Conservation (phyloP, 2,113 vertebrate genomes). For the Cyphomyrus plagiostoma region DNA sequence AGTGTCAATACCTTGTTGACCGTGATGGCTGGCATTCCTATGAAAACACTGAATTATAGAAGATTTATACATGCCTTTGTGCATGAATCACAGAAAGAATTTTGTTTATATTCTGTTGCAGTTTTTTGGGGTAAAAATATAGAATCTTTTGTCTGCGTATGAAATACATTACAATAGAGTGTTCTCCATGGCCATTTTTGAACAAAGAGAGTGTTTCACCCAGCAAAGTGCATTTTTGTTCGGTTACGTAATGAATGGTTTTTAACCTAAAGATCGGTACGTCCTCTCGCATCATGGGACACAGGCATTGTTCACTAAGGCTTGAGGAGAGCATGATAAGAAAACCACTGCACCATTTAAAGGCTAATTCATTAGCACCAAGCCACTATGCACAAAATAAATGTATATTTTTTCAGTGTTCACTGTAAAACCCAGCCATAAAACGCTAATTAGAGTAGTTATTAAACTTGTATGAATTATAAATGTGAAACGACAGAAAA, state of each 20-base stretch:
- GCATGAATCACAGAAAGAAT: neutral
- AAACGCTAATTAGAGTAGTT: neutral
- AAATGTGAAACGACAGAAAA: conserved; percentile 5
- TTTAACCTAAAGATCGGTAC: neutral
- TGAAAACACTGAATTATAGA: neutral
- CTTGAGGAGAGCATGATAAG: neutral
- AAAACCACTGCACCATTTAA: neutral
- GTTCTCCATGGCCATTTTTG: neutral
- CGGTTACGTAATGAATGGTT: neutral
- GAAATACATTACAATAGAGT: neutral
- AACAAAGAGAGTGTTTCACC: neutral
- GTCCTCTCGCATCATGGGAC: neutral
- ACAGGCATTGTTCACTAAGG: neutral
- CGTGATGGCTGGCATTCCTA: neutral
- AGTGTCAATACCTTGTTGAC: neutral
- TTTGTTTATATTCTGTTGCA: neutral
- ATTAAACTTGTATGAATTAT: conserved; percentile 11
- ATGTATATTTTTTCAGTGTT: neutral
- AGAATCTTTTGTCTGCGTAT: neutral
- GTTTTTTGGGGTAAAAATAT: neutral
- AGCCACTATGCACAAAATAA: neutral
- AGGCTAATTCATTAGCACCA: neutral
- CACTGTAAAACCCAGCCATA: neutral
- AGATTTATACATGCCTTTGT: neutral
- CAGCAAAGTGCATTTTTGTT: neutral